phyloP scores from a whole-genome alignment of 2,888 invertebrate species.

The Callinectes sapidus region DNA sequence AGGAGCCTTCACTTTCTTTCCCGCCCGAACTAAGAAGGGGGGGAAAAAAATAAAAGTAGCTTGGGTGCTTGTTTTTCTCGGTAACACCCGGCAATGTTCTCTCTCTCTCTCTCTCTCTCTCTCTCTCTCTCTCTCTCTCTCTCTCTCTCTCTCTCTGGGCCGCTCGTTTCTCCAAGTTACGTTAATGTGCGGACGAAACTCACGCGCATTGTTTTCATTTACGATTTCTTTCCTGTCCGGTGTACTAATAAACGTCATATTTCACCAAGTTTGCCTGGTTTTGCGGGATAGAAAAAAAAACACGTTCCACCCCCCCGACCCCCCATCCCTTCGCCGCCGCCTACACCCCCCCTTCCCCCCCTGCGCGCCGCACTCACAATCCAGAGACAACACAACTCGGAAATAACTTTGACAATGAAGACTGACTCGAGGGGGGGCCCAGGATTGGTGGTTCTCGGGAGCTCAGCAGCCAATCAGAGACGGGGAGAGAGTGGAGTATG shows the following conservation, averaged over 20 bases:
- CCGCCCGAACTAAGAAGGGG: neutral
- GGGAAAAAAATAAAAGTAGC: constrained; percentile 9
- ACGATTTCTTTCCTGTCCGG: neutral
- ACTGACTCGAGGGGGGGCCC: constrained; percentile 17
- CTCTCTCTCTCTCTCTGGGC: neutral
- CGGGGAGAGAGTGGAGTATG: constrained; percentile 19
- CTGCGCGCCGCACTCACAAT: neutral
- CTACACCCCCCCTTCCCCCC: neutral
- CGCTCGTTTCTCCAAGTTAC: neutral
- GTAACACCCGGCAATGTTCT: neutral
- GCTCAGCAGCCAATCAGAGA: neutral
- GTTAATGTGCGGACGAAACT: constrained; percentile 1
- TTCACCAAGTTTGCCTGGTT: neutral
- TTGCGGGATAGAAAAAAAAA: constrained; percentile 11
- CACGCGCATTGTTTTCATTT: neutral
- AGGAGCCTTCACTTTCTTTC: neutral
- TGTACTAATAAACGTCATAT: constrained; percentile 8
- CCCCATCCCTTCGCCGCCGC: no score
- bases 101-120: neutral
- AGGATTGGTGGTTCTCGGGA: constrained; percentile 6
- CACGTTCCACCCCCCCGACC: constrained; percentile 4
- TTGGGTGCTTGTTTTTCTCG: neutral
- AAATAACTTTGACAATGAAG: constrained; percentile 36
- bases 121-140: neutral
- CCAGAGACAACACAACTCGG: constrained; percentile 27